Conservation (phyloP, 2,888 invertebrate species). For the Mechanitis mazaeus region DNA sequence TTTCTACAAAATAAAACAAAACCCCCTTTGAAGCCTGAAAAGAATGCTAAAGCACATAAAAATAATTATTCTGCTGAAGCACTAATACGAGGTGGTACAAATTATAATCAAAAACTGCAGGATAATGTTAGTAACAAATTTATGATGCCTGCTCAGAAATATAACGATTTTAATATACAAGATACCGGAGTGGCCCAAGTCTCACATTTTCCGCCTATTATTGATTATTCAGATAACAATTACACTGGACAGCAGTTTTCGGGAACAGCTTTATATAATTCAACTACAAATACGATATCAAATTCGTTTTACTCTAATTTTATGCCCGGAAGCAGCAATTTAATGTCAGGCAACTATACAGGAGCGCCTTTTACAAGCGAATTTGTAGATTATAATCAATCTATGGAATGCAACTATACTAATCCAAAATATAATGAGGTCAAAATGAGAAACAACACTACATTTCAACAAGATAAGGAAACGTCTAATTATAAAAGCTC, state of each 20-base stretch:
- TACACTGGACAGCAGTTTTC: conserved; percentile 65
- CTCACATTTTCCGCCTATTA: conserved; percentile 66
- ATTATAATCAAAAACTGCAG: conserved; percentile 56
- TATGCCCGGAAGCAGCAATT: conserved; percentile 61
- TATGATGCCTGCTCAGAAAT: conserved; percentile 56
- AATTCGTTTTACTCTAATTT: conserved; percentile 70
- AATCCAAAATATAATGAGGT: conserved; percentile 68
- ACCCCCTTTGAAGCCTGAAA: conserved; percentile 52
- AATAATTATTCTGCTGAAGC: conserved; percentile 70
- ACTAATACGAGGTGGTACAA: conserved; percentile 55
- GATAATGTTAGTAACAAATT: conserved; percentile 54
- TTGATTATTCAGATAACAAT: conserved; percentile 65
- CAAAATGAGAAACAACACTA: conserved; percentile 60
- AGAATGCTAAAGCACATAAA: conserved; percentile 57
- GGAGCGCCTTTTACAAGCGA: conserved; percentile 61
- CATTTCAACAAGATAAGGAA: conserved; percentile 56
- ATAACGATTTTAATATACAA: conserved; percentile 57
- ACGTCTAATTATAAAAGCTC: conserved; percentile 53
- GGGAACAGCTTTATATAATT: conserved; percentile 64
- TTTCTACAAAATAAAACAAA: conserved; percentile 56
- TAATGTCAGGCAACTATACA: conserved; percentile 63
- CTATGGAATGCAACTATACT: conserved; percentile 61
- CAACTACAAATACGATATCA: conserved; percentile 66
- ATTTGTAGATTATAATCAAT: conserved; percentile 66
- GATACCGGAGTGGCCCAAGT: conserved; percentile 67